Evolutionary conservation across 2,797 vertebrate species (phyloP).

Genomic region (Myiotriccus ornatus): DNA sequence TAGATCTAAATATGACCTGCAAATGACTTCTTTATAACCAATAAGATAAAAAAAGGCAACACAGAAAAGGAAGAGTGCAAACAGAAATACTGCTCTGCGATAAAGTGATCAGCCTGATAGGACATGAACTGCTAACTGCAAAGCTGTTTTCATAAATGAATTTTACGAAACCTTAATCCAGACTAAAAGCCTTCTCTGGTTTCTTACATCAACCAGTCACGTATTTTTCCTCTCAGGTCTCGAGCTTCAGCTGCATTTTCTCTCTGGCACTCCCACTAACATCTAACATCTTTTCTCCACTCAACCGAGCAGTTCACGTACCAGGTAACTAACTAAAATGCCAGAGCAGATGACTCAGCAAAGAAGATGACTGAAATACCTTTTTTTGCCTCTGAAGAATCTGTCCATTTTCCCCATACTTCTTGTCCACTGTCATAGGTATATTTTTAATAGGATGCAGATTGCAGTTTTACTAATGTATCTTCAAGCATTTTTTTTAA

Average conservation of each 20-base stretch:
- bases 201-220: background rate
- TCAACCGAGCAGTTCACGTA: background rate
- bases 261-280: background rate
- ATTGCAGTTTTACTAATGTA: background rate
- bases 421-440: background rate
- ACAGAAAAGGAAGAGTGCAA: background rate
- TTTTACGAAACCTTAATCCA: background rate
- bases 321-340: background rate
- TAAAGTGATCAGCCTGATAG: background rate
- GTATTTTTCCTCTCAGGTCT: background rate
- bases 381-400: background rate
- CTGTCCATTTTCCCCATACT: background rate
- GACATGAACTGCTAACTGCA: background rate
- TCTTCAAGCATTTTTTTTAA: background rate
- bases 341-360: background rate
- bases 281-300: background rate
- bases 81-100: background rate
- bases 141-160: background rate
- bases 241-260: background rate
- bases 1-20: background rate
- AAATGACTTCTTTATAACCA: background rate
- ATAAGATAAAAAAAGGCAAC: background rate
- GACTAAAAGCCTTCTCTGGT: background rate
- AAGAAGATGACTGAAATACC: background rate
- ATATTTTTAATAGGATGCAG: background rate